Evolutionary conservation across 2,797 vertebrate genomes (phyloP).

Genomic region (Pseudocheirus occidentalis): DNA sequence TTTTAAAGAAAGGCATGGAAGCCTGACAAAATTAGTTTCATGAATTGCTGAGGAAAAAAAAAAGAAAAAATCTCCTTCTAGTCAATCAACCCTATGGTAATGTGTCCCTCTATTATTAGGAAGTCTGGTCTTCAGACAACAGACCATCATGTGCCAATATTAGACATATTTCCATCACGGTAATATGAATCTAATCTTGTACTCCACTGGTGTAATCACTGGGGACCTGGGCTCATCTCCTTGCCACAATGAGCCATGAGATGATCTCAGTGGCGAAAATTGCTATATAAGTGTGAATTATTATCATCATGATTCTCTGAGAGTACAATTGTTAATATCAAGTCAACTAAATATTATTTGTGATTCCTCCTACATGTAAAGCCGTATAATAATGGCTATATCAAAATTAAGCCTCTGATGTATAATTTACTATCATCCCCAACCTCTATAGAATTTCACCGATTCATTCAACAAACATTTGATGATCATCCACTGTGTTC

Average conservation of each 20-base stretch:
- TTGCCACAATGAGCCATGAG: neutral
- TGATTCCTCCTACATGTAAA: neutral
- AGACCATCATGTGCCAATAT: neutral
- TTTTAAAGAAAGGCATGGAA: neutral
- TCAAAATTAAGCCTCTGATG: neutral
- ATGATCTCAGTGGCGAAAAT: neutral
- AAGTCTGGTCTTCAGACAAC: neutral
- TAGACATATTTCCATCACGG: neutral
- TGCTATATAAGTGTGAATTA: neutral
- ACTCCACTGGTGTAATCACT: neutral
- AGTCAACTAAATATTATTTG: neutral
- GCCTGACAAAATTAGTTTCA: neutral
- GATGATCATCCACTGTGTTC: neutral
- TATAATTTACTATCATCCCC: neutral
- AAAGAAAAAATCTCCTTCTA: neutral
- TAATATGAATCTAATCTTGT: neutral
- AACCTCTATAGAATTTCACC: neutral
- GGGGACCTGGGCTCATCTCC: neutral
- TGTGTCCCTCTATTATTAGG: neutral
- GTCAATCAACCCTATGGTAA: neutral
- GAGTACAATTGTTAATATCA: neutral
- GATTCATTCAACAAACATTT: neutral
- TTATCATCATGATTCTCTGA: neutral
- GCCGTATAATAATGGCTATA: neutral
- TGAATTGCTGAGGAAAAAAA: neutral